These are phyloP conservation scores for Pseudomyrmex dendroicus DNA, from an alignment of 1,140 invertebrate genomes.

Conservation along the genomic window DNA sequence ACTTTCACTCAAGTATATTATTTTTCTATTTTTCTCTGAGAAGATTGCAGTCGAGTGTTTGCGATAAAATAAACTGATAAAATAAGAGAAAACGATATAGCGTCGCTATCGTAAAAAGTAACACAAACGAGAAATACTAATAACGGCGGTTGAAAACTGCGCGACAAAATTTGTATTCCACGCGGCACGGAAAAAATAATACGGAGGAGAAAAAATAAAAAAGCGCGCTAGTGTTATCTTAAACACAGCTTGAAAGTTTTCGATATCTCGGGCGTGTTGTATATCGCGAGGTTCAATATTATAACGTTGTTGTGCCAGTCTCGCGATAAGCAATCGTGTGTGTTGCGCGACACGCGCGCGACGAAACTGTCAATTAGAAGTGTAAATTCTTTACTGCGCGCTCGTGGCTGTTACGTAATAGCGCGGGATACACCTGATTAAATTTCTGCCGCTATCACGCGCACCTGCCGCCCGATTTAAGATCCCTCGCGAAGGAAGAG, in stretches of 20 bases:
- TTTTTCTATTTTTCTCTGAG: not conserved
- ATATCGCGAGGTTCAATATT: not conserved
- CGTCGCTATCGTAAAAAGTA: too few relatives aligned
- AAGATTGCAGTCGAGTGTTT: not conserved
- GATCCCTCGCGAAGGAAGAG: constrained; percentile 61
- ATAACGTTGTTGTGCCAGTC: too few relatives aligned
- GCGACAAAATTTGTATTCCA: too few relatives aligned
- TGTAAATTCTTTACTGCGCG: constrained; percentile 57
- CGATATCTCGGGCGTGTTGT: not conserved
- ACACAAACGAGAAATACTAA: too few relatives aligned
- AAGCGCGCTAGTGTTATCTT: too few relatives aligned
- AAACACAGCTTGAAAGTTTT: not conserved
- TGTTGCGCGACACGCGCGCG: not conserved
- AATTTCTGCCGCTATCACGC: constrained; percentile 58
- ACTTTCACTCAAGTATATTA: not conserved
- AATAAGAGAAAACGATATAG: too few relatives aligned
- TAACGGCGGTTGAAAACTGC: too few relatives aligned
- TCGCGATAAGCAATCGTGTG: not conserved
- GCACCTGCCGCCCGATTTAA: constrained; percentile 62
- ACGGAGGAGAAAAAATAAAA: too few relatives aligned
- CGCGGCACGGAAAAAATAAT: too few relatives aligned
- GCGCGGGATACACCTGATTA: constrained; percentile 53
- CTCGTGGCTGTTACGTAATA: constrained; percentile 42
- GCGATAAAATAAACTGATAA: too few relatives aligned
- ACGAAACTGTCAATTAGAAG: constrained; percentile 60